Evolutionary conservation across 2,888 invertebrate genomes (phyloP), one percentile per base, ranked within the genome.

Genomic region (Crepidodera aurea): DNA sequence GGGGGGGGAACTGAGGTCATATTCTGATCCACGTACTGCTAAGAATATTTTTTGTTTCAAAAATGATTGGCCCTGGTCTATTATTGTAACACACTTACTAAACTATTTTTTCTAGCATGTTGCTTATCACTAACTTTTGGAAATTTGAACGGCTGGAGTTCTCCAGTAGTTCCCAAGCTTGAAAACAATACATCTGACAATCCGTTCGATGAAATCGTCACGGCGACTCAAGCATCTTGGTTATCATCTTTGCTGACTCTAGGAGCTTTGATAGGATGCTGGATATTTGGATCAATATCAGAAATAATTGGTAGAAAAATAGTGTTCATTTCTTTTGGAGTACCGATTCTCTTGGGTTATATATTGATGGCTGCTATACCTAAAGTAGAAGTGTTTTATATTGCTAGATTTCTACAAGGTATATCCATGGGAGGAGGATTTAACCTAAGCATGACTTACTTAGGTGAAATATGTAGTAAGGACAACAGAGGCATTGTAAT

Each of bases 401-500:
- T n/a, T 1, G 48, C 27, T 2, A 48, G 48, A 48, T 48, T 48
- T n/a, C 7, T 27, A 10, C 48, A 48, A 27, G 48, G 48, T 10
- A 6, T 16, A 3, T 3, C 48, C 1, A 13, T 48, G 8, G 48
- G 48, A 8, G 48, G 27, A 4, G 15, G 7, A 8, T 48, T 25
- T 12, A 40, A 15, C 12, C 2, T 29, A 13, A 8, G 27, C 2
- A 27, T 48, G 8, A 16, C 3, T 2, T 48, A 48, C 12, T 4
- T 48, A 29, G 48, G 48, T 40, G 95, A 96, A 81, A 90, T 93
- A 48, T 87, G 93, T 4, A 89, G 91, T 83, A 88, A 90, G 61
- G 88, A 90, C 18, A 86, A 89, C 10, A 84, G 96, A 67, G 95
- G 95, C 0, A 87, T 91, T 0, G 82, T 94, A 0, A 93, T 94